These are phyloP conservation scores for Sebastes vulpes DNA, from an alignment of 2,797 vertebrate species.

Conservation along the genomic window DNA sequence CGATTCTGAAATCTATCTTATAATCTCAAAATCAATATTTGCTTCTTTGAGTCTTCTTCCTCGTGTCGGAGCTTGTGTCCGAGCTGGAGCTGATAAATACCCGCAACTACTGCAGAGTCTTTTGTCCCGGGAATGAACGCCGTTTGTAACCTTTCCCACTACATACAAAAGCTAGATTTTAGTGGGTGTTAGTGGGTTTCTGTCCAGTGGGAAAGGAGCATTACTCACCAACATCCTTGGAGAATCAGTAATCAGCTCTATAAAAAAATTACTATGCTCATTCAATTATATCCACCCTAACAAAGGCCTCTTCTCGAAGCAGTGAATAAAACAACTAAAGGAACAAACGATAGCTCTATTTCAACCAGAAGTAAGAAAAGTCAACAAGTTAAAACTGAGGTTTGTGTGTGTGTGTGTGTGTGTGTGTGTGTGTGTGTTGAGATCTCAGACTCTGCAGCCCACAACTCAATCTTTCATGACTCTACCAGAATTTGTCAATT, in stretches of 20 bases:
- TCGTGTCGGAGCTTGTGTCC: too few relatives aligned
- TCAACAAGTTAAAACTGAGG: not conserved
- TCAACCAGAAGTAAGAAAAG: not conserved
- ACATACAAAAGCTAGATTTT: too few relatives aligned
- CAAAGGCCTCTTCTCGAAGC: not conserved
- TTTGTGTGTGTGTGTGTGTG: not conserved
- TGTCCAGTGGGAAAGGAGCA: too few relatives aligned
- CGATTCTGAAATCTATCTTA: too few relatives aligned
- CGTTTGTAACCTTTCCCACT: too few relatives aligned
- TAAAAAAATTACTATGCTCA: not conserved
- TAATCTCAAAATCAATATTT: too few relatives aligned
- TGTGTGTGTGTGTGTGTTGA: not conserved
- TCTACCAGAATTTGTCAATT: conserved; percentile 5
- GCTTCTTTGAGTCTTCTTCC: too few relatives aligned
- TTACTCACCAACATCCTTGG: not conserved
- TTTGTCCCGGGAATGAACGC: not conserved
- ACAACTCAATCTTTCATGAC: not conserved
- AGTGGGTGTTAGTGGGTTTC: too few relatives aligned
- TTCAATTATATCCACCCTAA: not conserved
- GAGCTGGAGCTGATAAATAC: not conserved
- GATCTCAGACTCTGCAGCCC: not conserved
- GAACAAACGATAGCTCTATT: not conserved
- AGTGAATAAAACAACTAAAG: not conserved
- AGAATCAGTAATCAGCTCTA: not conserved
- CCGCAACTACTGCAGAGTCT: not conserved